Percentiles rank a stretch among this genome's conserved stretches.
Evolutionary conservation across 2,797 vertebrate species (phyloP).

Genomic region (Falco rusticolus): DNA sequence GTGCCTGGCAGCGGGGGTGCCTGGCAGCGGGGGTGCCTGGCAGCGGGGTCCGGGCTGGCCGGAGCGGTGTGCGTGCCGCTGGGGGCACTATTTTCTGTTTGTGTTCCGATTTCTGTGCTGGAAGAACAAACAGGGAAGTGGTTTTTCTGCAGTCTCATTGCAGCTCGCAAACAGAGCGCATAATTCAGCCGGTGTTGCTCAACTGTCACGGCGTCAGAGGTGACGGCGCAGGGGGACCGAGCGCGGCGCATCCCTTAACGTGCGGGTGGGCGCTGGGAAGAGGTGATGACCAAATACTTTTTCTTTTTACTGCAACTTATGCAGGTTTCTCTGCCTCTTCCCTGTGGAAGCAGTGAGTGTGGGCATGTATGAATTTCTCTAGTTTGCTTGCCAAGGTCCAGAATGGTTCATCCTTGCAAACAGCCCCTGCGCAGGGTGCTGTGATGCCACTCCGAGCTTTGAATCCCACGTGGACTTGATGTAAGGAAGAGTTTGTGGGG

Average conservation of each 20-base stretch:
- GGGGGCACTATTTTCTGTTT: conserved; percentile 62
- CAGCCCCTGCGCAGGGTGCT: background rate
- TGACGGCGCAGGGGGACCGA: conserved; percentile 11
- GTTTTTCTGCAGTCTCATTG: conserved; percentile 72
- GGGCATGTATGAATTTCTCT: background rate
- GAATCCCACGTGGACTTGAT: background rate
- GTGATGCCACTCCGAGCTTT: background rate
- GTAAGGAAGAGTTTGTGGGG: background rate
- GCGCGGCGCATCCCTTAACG: background rate
- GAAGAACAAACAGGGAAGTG: conserved; percentile 70
- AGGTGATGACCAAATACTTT: conserved; percentile 18
- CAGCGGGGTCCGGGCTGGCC: background rate
- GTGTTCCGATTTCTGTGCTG: conserved; percentile 54
- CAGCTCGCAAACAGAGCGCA: conserved; percentile 61
- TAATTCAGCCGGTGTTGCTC: conserved; percentile 46
- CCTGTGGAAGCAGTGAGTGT: background rate
- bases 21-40: background rate
- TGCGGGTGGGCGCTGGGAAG: background rate
- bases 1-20: background rate
- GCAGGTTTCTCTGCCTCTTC: background rate
- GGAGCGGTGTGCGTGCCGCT: conserved; percentile 35
- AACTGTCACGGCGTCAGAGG: conserved; percentile 29
- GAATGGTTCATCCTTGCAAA: background rate
- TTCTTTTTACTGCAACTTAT: background rate
- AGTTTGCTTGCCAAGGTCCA: background rate